A percentile compares a stretch with the other conserved stretches of the same genome.
These are phyloP conservation scores for Hucho hucho DNA, from an alignment of 2,113 vertebrate genomes.

Conservation along the genomic window DNA sequence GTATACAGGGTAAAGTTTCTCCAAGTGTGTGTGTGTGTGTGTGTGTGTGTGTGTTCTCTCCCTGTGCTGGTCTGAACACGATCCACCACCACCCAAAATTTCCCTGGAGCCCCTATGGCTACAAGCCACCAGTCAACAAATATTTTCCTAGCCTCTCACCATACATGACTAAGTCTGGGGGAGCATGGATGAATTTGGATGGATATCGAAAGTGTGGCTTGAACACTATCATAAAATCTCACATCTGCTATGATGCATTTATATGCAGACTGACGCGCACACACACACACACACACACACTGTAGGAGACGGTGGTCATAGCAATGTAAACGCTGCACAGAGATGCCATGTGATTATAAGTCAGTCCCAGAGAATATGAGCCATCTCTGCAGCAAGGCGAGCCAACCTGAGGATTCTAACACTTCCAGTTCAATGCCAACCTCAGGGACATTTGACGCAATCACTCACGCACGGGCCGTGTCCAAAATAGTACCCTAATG, in stretches of 20 bases:
- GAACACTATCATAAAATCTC: background rate
- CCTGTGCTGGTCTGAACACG: background rate
- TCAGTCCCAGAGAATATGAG: slow-evolving; percentile 10
- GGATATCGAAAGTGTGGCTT: background rate
- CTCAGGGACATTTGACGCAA: slow-evolving; percentile 22
- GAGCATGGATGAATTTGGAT: background rate
- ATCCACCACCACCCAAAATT: too few relatives aligned
- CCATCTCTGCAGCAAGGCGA: background rate
- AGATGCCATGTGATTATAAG: slow-evolving; percentile 8
- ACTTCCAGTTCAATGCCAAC: slow-evolving; percentile 26
- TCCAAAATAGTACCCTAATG: too few relatives aligned
- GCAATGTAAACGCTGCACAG: background rate
- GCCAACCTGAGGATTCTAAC: slow-evolving; percentile 41
- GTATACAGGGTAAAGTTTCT: slow-evolving; percentile 9
- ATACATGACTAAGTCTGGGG: background rate
- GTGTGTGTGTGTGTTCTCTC: too few relatives aligned
- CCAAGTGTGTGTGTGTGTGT: background rate
- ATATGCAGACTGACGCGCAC: background rate
- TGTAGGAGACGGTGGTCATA: background rate
- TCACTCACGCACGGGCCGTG: slow-evolving; percentile 20
- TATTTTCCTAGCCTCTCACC: background rate
- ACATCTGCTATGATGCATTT: background rate
- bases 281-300: too few relatives aligned
- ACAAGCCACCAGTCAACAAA: background rate
- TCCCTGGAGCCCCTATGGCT: background rate